These are phyloP conservation scores for Phocides pigmalion DNA, from an alignment of 1,140 invertebrate species.

Conservation along the genomic window DNA sequence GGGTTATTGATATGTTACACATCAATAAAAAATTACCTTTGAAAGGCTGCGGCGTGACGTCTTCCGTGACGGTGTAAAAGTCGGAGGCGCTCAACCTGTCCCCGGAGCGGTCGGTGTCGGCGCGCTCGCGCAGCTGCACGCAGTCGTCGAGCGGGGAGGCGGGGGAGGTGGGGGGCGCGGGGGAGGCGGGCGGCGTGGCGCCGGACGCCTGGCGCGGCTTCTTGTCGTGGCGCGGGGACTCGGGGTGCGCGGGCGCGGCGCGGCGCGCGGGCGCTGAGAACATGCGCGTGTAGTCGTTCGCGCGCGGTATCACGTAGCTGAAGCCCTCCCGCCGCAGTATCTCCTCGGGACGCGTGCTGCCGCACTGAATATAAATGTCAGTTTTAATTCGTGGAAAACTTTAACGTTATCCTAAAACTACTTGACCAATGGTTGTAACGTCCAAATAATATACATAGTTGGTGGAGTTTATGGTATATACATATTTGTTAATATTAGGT, in stretches of 20 bases:
- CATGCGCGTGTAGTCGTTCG: constrained; percentile 83
- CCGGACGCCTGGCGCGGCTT: constrained; percentile 58
- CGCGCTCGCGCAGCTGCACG: constrained; percentile 61
- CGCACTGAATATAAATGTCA: constrained; percentile 40
- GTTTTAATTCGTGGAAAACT: too few species aligned
- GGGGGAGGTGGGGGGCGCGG: constrained; percentile 21
- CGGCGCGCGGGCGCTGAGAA: constrained; percentile 76
- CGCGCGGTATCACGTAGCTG: constrained; percentile 82
- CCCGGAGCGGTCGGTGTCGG: constrained; percentile 40
- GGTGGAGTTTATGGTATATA: too few species aligned
- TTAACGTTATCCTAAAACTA: too few species aligned
- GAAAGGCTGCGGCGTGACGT: constrained; percentile 77
- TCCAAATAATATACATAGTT: too few species aligned
- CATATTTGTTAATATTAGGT: too few species aligned
- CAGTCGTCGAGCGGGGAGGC: constrained; percentile 7
- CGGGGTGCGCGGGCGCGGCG: constrained; percentile 64
- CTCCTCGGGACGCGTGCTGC: constrained; percentile 61
- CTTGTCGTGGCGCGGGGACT: constrained; percentile 74
- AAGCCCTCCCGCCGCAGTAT: constrained; percentile 73
- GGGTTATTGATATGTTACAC: too few species aligned
- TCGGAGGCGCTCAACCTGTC: constrained; percentile 79
- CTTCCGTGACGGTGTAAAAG: constrained; percentile 79
- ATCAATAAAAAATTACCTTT: constrained; percentile 62
- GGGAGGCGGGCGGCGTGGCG: constrained; percentile 30
- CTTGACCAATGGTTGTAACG: too few species aligned